Base-by-base conservation (phyloP, 2,888 invertebrate species). In the Athalia rosae region DNA sequence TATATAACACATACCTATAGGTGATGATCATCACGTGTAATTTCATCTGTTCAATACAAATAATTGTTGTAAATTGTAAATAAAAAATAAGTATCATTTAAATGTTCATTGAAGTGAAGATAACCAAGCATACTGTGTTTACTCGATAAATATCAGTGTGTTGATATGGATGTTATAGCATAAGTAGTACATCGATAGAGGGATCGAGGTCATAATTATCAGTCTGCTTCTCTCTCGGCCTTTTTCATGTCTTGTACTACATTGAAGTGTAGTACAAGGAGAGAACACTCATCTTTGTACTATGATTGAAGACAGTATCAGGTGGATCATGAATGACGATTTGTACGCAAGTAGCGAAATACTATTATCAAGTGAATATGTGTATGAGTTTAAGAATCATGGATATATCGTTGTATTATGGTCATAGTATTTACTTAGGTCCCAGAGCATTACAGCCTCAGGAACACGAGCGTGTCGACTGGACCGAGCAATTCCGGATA, bases 1-100 rank as follows among this genome's bases (percentile, higher is more conserved):
- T 89, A 89, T 84, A 89, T 89, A 89, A 89, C 84, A 88, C 84
- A 89, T 88, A 89, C 89, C 82, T 82, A 80, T 83, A 83, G 82
- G 79, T 80, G 77, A 83, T 74, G 28, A 61, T 61, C 13, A 74
- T 62, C 41, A 13, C 48, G n/a, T 61, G 47, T 48, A 41, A 58
- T 74, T 61, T 48, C 28, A 28, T 48, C 13, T 84, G 83, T 82
- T 87, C 83, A 86, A 83, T 85, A 84, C 79, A 84, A 80, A 81
- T 79, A 82, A 83, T 82, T 79, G 78, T 56, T 82, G 82, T 80
- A 82, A 79, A 76, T 84, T 83, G 80, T 63, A 45, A 64, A 77
- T 69, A 76, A 63, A 67, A 62, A 66, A 67, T 64, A 47, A 61
- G 66, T 53, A 79, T 76, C 73, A 66, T 67, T 78, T 67, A 77